These are phyloP conservation scores for Numenius phaeopus DNA, from an alignment of 2,797 vertebrate genomes.

Conservation along the genomic window DNA sequence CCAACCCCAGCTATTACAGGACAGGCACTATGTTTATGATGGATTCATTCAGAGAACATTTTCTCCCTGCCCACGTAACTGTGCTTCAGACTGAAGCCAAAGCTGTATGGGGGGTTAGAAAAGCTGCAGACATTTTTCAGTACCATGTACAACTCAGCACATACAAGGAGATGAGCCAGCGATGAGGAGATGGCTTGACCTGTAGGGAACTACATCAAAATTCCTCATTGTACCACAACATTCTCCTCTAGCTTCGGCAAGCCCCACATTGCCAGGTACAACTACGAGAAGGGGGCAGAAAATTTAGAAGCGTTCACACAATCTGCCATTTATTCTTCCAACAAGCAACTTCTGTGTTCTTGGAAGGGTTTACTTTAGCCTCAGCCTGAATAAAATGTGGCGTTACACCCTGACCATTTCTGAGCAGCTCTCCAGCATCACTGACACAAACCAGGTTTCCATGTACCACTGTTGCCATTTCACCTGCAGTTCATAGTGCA, in stretches of 20 bases:
- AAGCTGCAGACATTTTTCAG: slow-evolving; percentile 31
- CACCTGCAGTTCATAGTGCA: slow-evolving; percentile 9
- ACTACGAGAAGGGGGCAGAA: slow-evolving; percentile 9
- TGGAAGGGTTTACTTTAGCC: slow-evolving; percentile 50
- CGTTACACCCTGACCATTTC: neutral
- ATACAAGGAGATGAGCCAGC: neutral
- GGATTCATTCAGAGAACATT: slow-evolving; percentile 50
- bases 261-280: neutral
- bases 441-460: neutral
- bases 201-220: neutral
- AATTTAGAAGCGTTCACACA: slow-evolving; percentile 19
- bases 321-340: slow-evolving; percentile 56
- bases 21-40: neutral
- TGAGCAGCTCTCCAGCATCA: neutral
- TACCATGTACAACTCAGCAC: neutral
- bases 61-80: slow-evolving; percentile 46
- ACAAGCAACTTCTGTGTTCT: slow-evolving; percentile 20
- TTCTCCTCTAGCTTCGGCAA: neutral
- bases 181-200: neutral
- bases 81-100: slow-evolving; percentile 33
- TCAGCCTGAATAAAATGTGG: slow-evolving; percentile 18
- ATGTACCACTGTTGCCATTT: neutral
- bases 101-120: slow-evolving; percentile 3
- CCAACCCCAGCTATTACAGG: slow-evolving; percentile 24
- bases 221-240: neutral